phyloP scores from a whole-genome alignment of 1,140 invertebrate species.

The Plutomurus gul region DNA sequence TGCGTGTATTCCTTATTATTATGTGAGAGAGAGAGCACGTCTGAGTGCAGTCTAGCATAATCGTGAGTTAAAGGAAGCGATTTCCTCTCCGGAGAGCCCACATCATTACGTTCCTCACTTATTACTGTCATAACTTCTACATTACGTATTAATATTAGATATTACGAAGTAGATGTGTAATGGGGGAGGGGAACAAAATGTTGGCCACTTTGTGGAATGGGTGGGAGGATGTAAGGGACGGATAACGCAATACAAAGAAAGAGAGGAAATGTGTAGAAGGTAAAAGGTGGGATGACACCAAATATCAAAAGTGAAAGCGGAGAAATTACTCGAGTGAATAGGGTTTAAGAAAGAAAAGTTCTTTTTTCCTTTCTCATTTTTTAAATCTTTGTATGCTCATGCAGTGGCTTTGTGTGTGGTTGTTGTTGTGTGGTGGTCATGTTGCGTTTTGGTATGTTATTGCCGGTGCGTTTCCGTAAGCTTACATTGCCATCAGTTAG shows the following conservation, averaged over 20 bases:
- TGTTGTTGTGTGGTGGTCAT: neutral
- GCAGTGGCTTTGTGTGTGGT: neutral
- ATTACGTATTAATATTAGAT: no score
- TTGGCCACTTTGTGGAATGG: no score
- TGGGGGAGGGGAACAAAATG: no score
- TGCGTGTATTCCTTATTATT: no score
- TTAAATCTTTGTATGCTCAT: neutral
- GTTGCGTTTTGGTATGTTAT: neutral
- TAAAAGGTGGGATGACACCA: neutral
- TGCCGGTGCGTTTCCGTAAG: neutral
- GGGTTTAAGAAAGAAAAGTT: neutral
- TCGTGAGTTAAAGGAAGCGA: slow-evolving; percentile 1
- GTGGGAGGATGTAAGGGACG: neutral
- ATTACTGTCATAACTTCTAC: neutral
- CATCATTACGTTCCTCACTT: neutral
- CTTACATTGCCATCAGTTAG: neutral
- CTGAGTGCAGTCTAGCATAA: neutral
- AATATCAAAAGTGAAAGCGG: neutral
- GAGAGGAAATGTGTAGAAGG: neutral
- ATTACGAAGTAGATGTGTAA: no score
- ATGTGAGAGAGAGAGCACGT: neutral
- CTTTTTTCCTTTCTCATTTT: neutral
- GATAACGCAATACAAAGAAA: neutral
- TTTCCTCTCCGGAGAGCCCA: neutral
- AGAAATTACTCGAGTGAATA: neutral